phyloP scores from a whole-genome alignment of 1,140 invertebrate species.

The Calephelis nemesis region DNA sequence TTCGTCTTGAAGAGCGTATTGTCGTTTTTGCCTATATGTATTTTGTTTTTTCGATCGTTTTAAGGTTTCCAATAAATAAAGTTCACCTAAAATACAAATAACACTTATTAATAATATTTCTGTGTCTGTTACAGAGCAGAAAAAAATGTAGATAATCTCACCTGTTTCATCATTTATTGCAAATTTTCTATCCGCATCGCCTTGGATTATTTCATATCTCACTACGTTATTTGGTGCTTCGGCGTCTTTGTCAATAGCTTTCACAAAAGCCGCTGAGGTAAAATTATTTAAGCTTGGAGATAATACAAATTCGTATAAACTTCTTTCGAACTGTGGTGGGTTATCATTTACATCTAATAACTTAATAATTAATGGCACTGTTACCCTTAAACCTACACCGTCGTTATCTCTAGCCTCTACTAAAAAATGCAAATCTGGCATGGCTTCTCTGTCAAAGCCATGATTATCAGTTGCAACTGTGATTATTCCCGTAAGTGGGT shows the following conservation, averaged over 20 bases:
- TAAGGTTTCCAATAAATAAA: constrained; percentile 76
- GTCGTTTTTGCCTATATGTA: constrained; percentile 71
- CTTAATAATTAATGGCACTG: constrained; percentile 86
- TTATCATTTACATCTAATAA: constrained; percentile 94
- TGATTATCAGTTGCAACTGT: constrained; percentile 86
- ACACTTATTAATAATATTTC: background rate
- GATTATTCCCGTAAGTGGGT: constrained; percentile 89
- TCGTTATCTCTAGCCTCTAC: constrained; percentile 93
- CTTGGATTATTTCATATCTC: constrained; percentile 90
- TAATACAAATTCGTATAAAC: constrained; percentile 90
- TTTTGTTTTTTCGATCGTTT: constrained; percentile 75
- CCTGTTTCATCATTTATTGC: constrained; percentile 88
- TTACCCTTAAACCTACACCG: constrained; percentile 87
- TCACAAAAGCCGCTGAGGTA: constrained; percentile 85
- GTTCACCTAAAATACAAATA: constrained; percentile 61
- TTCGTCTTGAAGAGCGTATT: constrained; percentile 66
- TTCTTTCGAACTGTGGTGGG: constrained; percentile 88
- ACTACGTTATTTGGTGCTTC: constrained; percentile 92
- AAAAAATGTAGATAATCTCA: constrained; percentile 35
- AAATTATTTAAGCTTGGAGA: constrained; percentile 86
- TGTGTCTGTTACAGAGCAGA: no score
- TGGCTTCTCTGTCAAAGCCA: constrained; percentile 90
- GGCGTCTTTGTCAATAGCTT: constrained; percentile 90
- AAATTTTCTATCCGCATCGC: constrained; percentile 90
- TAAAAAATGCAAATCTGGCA: constrained; percentile 86